These are phyloP conservation scores for Carassius carassius DNA, from an alignment of 2,113 vertebrate genomes.

Conservation along the genomic window DNA sequence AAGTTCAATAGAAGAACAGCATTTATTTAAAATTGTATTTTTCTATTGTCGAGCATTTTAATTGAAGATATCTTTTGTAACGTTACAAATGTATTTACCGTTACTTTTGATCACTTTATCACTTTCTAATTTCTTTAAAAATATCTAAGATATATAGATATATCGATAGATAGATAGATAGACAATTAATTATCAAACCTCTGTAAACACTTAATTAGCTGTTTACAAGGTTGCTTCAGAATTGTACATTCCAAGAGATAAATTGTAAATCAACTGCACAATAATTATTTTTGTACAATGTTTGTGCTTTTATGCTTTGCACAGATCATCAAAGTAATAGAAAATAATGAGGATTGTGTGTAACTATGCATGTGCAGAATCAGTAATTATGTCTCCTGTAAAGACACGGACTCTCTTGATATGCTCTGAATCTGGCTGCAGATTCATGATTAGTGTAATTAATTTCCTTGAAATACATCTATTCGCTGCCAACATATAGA, in stretches of 20 bases:
- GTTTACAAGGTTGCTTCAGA: neutral
- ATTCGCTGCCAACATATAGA: constrained; percentile 27
- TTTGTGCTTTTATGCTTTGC: neutral
- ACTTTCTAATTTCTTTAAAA: too few relatives aligned
- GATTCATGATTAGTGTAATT: constrained; percentile 20
- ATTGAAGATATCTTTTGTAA: too few relatives aligned
- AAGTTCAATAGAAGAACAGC: too few relatives aligned
- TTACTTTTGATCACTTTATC: too few relatives aligned
- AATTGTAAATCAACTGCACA: neutral
- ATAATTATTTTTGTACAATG: neutral
- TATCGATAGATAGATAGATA: too few relatives aligned
- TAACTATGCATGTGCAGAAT: neutral
- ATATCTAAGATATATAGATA: too few relatives aligned
- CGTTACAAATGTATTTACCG: too few relatives aligned
- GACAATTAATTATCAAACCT: neutral
- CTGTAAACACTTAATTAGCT: neutral
- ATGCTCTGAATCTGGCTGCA: constrained; percentile 1
- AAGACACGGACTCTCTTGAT: constrained; percentile 2
- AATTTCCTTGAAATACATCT: constrained; percentile 15
- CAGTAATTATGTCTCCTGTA: neutral
- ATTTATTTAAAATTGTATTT: too few relatives aligned
- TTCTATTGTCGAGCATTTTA: too few relatives aligned
- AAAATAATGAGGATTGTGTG: neutral
- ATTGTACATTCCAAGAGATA: neutral
- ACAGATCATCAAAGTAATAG: constrained; percentile 7